Evolutionary conservation across 2,113 vertebrate species (phyloP).

Genomic region (Psittacula cyanocephala): DNA sequence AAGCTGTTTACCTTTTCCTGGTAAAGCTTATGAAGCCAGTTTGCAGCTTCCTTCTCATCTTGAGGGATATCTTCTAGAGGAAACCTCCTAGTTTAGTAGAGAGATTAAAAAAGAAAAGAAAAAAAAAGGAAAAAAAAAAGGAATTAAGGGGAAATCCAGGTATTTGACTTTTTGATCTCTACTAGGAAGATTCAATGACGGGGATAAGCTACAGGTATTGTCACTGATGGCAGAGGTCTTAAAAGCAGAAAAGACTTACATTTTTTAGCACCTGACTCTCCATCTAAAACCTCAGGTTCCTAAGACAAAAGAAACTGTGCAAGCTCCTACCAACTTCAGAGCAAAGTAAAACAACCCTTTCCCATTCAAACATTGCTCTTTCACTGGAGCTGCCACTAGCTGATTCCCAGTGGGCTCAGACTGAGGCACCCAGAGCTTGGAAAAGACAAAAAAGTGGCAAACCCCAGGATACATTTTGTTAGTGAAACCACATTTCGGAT

Average conservation of each 20-base stretch:
- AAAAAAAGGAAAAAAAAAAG: neutral
- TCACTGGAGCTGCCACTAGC: neutral
- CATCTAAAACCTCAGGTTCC: neutral
- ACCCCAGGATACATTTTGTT: neutral
- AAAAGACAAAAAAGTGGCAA: neutral
- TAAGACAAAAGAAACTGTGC: neutral
- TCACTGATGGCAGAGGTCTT: neutral
- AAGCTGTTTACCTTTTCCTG: conserved; percentile 89
- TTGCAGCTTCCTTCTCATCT: conserved; percentile 90
- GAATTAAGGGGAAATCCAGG: neutral
- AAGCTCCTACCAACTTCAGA: neutral
- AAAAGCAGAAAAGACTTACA: neutral
- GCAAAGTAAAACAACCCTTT: neutral
- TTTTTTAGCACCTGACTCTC: neutral
- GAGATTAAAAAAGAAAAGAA: neutral
- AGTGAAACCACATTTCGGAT: neutral
- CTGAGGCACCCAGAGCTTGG: neutral
- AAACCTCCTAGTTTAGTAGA: conserved; percentile 81
- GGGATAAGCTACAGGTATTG: neutral
- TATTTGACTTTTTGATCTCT: neutral
- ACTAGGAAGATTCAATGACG: neutral
- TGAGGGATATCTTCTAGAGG: conserved; percentile 91
- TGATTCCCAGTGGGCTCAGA: neutral
- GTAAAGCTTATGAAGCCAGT: conserved; percentile 96
- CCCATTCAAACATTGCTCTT: neutral